Base-by-base conservation (phyloP, 2,888 invertebrate genomes). In the Andrena hattorfiana region DNA sequence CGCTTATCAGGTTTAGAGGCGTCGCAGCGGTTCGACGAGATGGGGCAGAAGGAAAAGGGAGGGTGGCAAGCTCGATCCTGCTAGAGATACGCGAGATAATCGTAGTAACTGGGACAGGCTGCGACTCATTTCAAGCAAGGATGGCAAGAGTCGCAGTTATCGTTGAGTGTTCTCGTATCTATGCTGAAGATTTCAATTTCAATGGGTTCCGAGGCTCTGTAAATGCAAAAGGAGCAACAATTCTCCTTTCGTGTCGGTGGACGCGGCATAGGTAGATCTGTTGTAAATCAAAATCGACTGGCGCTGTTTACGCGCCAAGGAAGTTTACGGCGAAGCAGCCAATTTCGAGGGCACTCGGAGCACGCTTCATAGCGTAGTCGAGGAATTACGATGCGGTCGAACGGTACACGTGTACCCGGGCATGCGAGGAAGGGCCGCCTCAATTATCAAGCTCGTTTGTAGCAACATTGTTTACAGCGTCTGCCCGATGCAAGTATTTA, bases 391-490 rank as follows among this genome's bases (percentile, higher is more conserved):
- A 84, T 60, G 83, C 62, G 32, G 49, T 54, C 49, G 76, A 62
- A 35, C 75, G 63, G 59, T 83, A 51, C 66, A 67, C 70, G 73
- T 51, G 76, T 60, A 67, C 35, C 35, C 28, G 28, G 10, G 32
- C 63, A 77, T 76, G 66, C 49, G 63, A 67, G 69, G 77, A 77
- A 76, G 70, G 82, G 64, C 74, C 83, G 75, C 76, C 66, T 84
- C 86, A 89, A 89, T 89, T 89, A 89, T 85, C 86, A 82, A 81
- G 86, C 81, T 85, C 85, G 80, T 85, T 89, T 84, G 85, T 79
- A 85, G 77, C 75, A 86, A 88, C 85, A 86, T 90, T 90, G 89
- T 90, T 91, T 91, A 90, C 84, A 83, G 72, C 86, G 77, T 64
- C 78, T 73, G 69, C 28, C 59, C 35, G 81, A 82, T 78, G 67